These are phyloP conservation scores for Trachelipus rathkii DNA, from an alignment of 1,140 invertebrate genomes.

Conservation along the genomic window DNA sequence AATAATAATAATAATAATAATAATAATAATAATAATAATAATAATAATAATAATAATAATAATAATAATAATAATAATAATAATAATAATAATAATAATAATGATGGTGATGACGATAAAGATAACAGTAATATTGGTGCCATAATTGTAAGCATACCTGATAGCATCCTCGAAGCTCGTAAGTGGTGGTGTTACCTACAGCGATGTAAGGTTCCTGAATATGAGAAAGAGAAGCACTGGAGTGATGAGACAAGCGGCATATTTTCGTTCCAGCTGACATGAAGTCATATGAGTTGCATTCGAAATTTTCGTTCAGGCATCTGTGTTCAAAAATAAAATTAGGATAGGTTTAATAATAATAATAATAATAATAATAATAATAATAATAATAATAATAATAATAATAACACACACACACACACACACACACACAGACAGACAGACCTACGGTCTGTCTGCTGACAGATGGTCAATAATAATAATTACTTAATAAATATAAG, in stretches of 20 bases:
- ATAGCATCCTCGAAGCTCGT: slow-evolving; percentile 88
- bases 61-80: too few relatives aligned
- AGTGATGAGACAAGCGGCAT: slow-evolving; percentile 85
- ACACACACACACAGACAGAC: too few relatives aligned
- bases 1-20: too few relatives aligned
- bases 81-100: too few relatives aligned
- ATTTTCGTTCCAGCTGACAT: slow-evolving; percentile 88
- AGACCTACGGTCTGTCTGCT: too few relatives aligned
- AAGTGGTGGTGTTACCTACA: slow-evolving; percentile 60
- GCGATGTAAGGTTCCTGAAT: slow-evolving; percentile 55
- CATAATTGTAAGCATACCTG: slow-evolving; percentile 59
- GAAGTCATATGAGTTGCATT: slow-evolving; percentile 89
- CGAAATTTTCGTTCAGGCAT: slow-evolving; percentile 75
- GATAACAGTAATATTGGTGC: neutral
- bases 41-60: too few relatives aligned
- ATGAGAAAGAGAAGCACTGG: slow-evolving; percentile 68
- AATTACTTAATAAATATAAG: too few relatives aligned
- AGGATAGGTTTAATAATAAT: too few relatives aligned
- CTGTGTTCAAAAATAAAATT: slow-evolving; percentile 1
- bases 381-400: slow-evolving; percentile 7
- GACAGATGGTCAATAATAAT: too few relatives aligned
- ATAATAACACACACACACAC: too few relatives aligned
- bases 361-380: too few relatives aligned
- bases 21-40: too few relatives aligned
- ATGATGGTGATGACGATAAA: neutral